Evolutionary conservation across 2,797 vertebrate genomes (phyloP).

Genomic region (Tokudaia tokunoshimensis): DNA sequence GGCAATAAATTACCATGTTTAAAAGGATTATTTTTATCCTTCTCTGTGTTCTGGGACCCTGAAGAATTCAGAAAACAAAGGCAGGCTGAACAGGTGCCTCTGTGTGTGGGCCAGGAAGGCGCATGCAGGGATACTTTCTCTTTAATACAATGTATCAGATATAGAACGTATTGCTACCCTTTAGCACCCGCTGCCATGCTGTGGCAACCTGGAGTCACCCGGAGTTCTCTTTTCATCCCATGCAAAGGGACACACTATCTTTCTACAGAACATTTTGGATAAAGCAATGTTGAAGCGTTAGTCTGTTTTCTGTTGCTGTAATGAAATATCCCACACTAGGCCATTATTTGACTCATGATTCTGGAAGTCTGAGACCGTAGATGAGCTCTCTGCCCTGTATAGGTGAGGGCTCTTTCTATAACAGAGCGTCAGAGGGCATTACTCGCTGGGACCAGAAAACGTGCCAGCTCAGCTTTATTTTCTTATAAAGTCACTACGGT

Average conservation of each 20-base stretch:
- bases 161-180: background rate
- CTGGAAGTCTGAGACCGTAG: background rate
- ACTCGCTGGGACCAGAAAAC: background rate
- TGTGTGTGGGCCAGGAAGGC: constrained; percentile 70
- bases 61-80: constrained; percentile 80
- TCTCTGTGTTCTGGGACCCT: constrained; percentile 79
- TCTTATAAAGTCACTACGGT: background rate
- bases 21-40: constrained; percentile 80
- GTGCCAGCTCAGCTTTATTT: background rate
- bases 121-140: background rate
- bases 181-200: background rate
- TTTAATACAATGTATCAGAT: background rate
- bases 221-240: background rate
- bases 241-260: background rate
- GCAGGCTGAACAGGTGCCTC: constrained; percentile 82
- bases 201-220: background rate
- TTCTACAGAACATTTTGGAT: background rate
- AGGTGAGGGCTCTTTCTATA: background rate
- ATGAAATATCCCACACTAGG: background rate
- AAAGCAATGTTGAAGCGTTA: background rate
- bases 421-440: background rate
- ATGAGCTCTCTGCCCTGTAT: background rate
- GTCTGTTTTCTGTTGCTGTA: background rate
- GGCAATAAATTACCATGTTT: constrained; percentile 85
- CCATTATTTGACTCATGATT: background rate